Conservation (phyloP, 2,888 invertebrate genomes). For the Germaria angustata region DNA sequence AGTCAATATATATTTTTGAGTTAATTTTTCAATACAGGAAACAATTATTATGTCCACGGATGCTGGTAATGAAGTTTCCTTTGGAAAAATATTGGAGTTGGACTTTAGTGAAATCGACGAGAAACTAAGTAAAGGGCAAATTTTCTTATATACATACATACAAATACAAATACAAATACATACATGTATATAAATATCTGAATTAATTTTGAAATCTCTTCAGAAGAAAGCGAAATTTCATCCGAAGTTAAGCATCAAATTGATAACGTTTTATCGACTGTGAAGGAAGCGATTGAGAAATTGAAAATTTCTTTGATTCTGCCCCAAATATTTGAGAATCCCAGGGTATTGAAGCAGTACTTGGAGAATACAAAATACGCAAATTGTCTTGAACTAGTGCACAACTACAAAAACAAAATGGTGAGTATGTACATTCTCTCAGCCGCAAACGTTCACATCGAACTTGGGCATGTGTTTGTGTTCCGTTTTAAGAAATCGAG, state of each 20-base stretch:
- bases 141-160: too few species aligned
- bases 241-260: constrained; percentile 66
- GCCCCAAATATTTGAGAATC: constrained; percentile 69
- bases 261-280: constrained; percentile 68
- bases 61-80: not conserved
- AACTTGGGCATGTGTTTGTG: not conserved
- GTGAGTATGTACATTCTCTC: constrained; percentile 2
- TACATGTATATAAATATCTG: too few species aligned
- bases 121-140: constrained; percentile 8
- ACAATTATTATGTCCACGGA: not conserved
- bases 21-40: not conserved
- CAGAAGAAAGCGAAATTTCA: constrained; percentile 24
- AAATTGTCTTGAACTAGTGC: constrained; percentile 58
- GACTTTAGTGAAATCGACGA: constrained; percentile 27
- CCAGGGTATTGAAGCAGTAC: constrained; percentile 62
- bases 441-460: not conserved
- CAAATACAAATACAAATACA: too few species aligned
- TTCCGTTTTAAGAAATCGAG: constrained; percentile 15
- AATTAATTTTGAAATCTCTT: not conserved
- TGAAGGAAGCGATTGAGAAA: constrained; percentile 69
- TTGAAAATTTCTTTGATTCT: constrained; percentile 70
- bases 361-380: constrained; percentile 61
- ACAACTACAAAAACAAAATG: constrained; percentile 57
- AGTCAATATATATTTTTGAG: not conserved
- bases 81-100: not conserved